A percentile compares a stretch with the other conserved stretches of the same genome.
These are phyloP conservation scores for Papilio polyxenes DNA, from an alignment of 1,140 invertebrate species.

Conservation along the genomic window DNA sequence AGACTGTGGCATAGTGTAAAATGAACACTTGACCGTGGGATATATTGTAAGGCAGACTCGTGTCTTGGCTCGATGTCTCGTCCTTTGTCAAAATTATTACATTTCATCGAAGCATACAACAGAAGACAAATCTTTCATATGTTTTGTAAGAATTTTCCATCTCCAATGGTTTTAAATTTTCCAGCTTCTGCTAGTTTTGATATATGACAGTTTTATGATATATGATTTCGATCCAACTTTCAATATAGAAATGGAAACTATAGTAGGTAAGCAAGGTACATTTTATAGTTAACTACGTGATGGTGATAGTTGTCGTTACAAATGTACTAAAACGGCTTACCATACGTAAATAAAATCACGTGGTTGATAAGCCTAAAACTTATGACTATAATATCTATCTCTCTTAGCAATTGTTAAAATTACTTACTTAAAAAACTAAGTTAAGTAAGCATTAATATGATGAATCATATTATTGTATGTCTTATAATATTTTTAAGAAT, in stretches of 20 bases:
- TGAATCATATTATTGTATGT: too few relatives aligned
- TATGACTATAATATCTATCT: too few relatives aligned
- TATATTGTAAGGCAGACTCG: conserved; percentile 29
- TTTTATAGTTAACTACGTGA: neutral
- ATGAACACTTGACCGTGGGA: conserved; percentile 31
- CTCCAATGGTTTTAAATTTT: neutral
- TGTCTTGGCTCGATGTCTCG: conserved; percentile 32
- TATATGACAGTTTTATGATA: neutral
- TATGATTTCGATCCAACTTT: neutral
- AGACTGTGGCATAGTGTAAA: conserved; percentile 20
- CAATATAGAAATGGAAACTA: neutral
- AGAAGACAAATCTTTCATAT: neutral
- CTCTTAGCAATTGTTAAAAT: too few relatives aligned
- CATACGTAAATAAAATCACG: neutral
- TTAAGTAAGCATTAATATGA: too few relatives aligned
- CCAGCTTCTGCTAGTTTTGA: neutral
- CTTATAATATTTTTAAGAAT: too few relatives aligned
- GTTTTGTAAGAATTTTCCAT: conserved; percentile 6
- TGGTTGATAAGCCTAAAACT: neutral
- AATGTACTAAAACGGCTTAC: neutral
- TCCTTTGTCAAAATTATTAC: conserved; percentile 38
- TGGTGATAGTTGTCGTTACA: neutral
- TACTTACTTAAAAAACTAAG: too few relatives aligned
- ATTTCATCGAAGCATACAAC: conserved; percentile 14
- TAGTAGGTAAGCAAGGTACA: neutral